Evolutionary conservation across 2,113 vertebrate species (phyloP).

Genomic region (Erythrocercus mccallii): DNA sequence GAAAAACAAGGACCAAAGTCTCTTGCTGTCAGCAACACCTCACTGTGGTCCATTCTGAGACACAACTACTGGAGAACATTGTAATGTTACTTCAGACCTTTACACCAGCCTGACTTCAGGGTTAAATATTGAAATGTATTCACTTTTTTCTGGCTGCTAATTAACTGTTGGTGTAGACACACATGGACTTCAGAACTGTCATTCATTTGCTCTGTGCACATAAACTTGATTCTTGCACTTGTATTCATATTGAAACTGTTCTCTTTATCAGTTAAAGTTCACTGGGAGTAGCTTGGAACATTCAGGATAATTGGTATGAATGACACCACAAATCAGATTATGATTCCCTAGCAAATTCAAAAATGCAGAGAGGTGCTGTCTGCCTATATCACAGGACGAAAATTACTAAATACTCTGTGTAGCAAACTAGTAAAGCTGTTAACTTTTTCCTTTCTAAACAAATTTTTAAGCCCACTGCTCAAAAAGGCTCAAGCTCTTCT

Average conservation of each 20-base stretch:
- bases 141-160: not conserved
- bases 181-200: not conserved
- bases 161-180: not conserved
- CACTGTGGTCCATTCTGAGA: not conserved
- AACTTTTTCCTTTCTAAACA: not conserved
- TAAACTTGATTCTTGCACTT: not conserved
- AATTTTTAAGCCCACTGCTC: not conserved
- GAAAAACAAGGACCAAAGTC: not conserved
- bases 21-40: not conserved
- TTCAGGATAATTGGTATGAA: not conserved
- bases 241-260: not conserved
- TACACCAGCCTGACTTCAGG: not conserved
- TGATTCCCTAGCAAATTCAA: not conserved
- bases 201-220: not conserved
- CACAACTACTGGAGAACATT: not conserved
- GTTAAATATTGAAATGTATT: not conserved
- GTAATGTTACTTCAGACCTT: not conserved
- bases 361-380: not conserved
- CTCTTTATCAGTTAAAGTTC: not conserved
- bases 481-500: not conserved
- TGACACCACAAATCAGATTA: not conserved
- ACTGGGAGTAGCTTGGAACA: not conserved
- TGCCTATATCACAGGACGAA: not conserved
- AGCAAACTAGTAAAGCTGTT: not conserved
- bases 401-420: not conserved